Percentiles rank a stretch among this genome's conserved stretches.
Evolutionary conservation across 2,113 vertebrate genomes (phyloP).

Genomic region (Megaceryle maxima): DNA sequence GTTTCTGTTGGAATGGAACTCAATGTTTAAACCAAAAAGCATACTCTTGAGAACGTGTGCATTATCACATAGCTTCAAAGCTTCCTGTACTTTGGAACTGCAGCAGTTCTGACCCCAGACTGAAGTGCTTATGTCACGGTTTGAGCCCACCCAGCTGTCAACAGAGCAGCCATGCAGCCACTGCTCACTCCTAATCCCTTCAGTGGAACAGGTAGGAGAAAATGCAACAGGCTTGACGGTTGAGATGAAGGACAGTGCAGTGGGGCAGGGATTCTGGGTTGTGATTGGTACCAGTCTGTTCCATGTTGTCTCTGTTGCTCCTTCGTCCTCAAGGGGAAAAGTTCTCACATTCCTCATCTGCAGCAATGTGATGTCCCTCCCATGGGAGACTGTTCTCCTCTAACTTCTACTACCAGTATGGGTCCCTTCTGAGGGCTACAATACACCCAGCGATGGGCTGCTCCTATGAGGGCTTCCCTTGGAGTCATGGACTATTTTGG

Average conservation of each 20-base stretch:
- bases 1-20: not conserved
- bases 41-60: not conserved
- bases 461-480: too few species aligned
- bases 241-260: not conserved
- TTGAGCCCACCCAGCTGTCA: not conserved
- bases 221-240: not conserved
- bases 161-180: not conserved
- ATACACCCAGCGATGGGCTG: too few species aligned
- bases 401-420: too few species aligned
- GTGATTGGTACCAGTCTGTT: not conserved
- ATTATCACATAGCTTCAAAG: not conserved
- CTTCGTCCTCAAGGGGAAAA: not conserved
- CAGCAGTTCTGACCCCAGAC: not conserved
- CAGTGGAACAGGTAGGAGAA: not conserved
- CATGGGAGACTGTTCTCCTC: too few species aligned
- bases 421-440: too few species aligned
- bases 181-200: not conserved
- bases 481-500: too few species aligned
- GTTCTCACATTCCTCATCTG: too few species aligned
- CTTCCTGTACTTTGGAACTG: not conserved
- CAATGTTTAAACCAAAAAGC: not conserved
- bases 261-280: not conserved
- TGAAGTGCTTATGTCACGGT: not conserved
- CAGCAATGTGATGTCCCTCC: too few species aligned
- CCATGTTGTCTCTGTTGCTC: not conserved